Evolutionary conservation across 1,140 invertebrate genomes (phyloP), one percentile per base, ranked within the genome.

Genomic region (Sarcophaga peregrina): DNA sequence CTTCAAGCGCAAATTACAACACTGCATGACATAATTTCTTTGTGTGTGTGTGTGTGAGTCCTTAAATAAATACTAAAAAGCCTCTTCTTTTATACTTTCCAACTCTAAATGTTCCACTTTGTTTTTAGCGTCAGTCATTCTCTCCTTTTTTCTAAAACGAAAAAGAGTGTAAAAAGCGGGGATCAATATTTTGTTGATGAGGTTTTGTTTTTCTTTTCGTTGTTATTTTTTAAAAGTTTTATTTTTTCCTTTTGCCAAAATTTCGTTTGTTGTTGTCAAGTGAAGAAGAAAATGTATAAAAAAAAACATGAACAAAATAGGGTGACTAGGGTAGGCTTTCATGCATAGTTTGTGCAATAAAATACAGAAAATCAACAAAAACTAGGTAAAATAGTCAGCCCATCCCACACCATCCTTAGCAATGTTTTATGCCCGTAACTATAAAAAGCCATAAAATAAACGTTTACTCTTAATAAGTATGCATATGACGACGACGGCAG

Each of bases 401-500:
- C 25, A 37, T 37, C 25, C 25, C 25, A 37, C 25, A 37, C 54
- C 54, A 58, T 58, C 54, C 54, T n/a, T 58, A 58, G 54, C 54
- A 58, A 58, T n/a, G 13, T 52, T 52, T 52, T 52, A 10, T 58
- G 15, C n/a, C n/a, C 15, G 15, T n/a, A 58, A 13, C n/a, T n/a
- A n/a, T 58, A 58, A 58, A n/a, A 4, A 13, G n/a, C n/a, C 15
- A 58, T n/a, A 58, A 54, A 54, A 58, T n/a, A 58, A 58, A 58
- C 54, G 54, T 58, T 58, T 58, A 58, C 54, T 58, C n/a, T 58
- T 58, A 58, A 58, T 58, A 58, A n/a, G 54, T n/a, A 58, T 58
- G 54, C 54, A 58, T 58, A 58, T 58, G 54, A 58, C 54, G 25
- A 37, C 25, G 4, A 37, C 25, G 4, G 4, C 25, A 4, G 25